Evolutionary conservation across 2,888 invertebrate species (phyloP).

Genomic region (Zele albiditarsus): DNA sequence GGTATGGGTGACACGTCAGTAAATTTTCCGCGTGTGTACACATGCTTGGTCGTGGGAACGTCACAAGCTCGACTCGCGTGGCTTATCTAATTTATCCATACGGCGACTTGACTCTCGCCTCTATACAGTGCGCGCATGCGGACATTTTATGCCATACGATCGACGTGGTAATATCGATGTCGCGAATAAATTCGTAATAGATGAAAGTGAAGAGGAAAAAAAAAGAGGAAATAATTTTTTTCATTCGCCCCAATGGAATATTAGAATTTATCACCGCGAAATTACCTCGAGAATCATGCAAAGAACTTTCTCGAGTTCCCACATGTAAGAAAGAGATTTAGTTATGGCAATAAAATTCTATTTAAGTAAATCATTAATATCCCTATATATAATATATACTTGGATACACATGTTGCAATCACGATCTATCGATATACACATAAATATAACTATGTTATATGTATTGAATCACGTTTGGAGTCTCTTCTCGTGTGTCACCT

Average conservation of each 20-base stretch:
- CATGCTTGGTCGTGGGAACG: conserved; percentile 64
- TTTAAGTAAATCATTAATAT: conserved; percentile 18
- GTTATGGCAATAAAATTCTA: conserved; percentile 16
- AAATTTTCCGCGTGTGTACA: conserved; percentile 53
- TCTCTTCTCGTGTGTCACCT: conserved; percentile 31
- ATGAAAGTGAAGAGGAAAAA: conserved; percentile 14
- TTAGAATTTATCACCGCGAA: conserved; percentile 18
- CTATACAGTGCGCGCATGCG: conserved; percentile 34
- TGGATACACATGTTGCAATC: not conserved
- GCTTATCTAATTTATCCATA: conserved; percentile 66
- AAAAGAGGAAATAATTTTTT: conserved; percentile 19
- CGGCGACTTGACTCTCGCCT: conserved; percentile 43
- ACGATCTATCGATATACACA: not conserved
- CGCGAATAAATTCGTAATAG: conserved; percentile 41
- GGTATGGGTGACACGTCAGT: conserved; percentile 56
- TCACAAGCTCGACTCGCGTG: conserved; percentile 63
- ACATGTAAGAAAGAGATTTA: not conserved
- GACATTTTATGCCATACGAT: conserved; percentile 28
- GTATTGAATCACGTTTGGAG: not conserved
- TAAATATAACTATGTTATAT: not conserved
- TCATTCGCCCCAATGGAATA: conserved; percentile 22
- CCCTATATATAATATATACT: not conserved
- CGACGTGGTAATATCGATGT: conserved; percentile 39
- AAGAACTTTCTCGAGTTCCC: conserved; percentile 39
- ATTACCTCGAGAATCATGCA: conserved; percentile 2